phyloP scores from a whole-genome alignment of 1,140 invertebrate genomes.

The Zaprionus taronus region DNA sequence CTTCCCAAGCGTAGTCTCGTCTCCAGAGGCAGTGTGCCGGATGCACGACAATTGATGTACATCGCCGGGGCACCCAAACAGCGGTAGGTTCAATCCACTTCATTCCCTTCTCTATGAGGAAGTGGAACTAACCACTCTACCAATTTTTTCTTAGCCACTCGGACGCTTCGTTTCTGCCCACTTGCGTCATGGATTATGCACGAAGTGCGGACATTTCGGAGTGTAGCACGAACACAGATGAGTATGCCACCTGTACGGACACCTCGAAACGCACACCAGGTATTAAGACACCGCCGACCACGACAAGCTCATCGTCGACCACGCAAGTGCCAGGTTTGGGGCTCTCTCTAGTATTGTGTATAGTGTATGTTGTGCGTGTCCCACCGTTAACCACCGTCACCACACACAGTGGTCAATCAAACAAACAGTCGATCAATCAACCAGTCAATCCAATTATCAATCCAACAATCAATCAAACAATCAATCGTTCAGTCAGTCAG shows the following conservation, averaged over 20 bases:
- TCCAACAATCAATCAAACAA: background rate
- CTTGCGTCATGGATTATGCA: slow-evolving; percentile 47
- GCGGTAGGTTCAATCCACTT: slow-evolving; percentile 36
- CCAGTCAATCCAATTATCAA: background rate
- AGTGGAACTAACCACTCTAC: background rate
- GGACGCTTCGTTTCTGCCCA: slow-evolving; percentile 64
- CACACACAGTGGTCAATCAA: slow-evolving; percentile 19
- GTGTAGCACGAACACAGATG: slow-evolving; percentile 93
- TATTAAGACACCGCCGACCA: slow-evolving; percentile 84
- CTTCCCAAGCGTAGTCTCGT: slow-evolving; percentile 63
- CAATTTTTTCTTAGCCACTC: slow-evolving; percentile 52
- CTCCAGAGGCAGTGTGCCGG: slow-evolving; percentile 60
- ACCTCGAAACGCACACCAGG: slow-evolving; percentile 90
- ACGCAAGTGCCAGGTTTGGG: slow-evolving; percentile 85
- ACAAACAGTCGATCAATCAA: background rate
- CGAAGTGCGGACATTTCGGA: slow-evolving; percentile 92
- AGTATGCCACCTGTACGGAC: slow-evolving; percentile 92
- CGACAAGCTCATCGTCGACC: slow-evolving; percentile 84
- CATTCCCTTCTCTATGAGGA: background rate
- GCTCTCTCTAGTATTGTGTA: slow-evolving; percentile 48
- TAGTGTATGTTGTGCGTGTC: slow-evolving; percentile 42
- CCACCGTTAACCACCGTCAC: slow-evolving; percentile 3
- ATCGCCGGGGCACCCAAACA: slow-evolving; percentile 55
- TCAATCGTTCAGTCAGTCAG: slow-evolving; percentile 26
- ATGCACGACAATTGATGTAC: slow-evolving; percentile 64